These are phyloP conservation scores for Archips xylosteana DNA, from an alignment of 2,888 invertebrate genomes.

Conservation along the genomic window DNA sequence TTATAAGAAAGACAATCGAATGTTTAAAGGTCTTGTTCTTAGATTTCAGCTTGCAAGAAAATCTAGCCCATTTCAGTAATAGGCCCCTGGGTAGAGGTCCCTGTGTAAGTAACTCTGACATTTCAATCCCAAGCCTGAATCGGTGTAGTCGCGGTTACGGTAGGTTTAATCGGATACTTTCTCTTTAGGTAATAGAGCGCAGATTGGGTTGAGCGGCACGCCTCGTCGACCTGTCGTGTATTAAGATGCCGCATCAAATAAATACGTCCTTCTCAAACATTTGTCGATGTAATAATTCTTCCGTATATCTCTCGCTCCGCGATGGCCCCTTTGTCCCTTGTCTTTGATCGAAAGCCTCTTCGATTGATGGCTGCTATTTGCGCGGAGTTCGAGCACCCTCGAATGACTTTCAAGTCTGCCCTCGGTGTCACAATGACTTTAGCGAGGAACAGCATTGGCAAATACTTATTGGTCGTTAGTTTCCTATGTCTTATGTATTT, in stretches of 20 bases:
- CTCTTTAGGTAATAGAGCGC: conserved; percentile 3
- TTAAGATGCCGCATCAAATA: conserved; percentile 52
- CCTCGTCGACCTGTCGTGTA: conserved; percentile 29
- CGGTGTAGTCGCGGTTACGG: not conserved
- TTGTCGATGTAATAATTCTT: conserved; percentile 71
- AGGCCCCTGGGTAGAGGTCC: not conserved
- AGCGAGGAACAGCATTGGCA: conserved; percentile 48
- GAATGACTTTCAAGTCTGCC: conserved; percentile 67
- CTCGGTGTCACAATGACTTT: conserved; percentile 56
- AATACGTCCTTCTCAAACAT: conserved; percentile 58
- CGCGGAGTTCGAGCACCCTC: conserved; percentile 62
- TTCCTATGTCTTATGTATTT: conserved; percentile 12
- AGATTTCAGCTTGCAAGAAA: conserved; percentile 9
- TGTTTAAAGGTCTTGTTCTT: not conserved
- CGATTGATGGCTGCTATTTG: conserved; percentile 81
- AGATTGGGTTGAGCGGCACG: conserved; percentile 18
- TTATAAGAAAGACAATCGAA: not conserved
- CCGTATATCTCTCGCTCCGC: conserved; percentile 68
- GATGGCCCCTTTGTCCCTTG: conserved; percentile 75
- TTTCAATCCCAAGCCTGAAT: conserved; percentile 12
- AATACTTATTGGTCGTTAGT: conserved; percentile 29
- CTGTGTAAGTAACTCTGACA: conserved; percentile 16
- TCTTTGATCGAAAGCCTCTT: conserved; percentile 77
- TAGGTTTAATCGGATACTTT: conserved; percentile 4
- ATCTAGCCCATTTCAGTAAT: conserved; percentile 1